Conservation (phyloP, 2,888 invertebrate species). For the Xestia sexstrigata region DNA sequence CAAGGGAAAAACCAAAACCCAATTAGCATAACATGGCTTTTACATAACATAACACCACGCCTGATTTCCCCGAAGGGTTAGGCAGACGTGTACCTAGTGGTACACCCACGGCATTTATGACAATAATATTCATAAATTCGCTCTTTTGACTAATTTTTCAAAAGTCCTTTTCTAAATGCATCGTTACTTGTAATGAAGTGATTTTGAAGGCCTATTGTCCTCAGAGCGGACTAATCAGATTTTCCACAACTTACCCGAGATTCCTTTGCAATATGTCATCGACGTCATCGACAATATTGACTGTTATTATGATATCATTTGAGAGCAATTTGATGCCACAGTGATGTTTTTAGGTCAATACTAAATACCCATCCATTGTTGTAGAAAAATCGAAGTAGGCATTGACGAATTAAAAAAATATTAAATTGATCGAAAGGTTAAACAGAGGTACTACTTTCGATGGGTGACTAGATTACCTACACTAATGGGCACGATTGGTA, state of each 20-base stretch:
- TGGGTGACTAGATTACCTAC: neutral
- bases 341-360: conserved; percentile 37
- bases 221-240: conserved; percentile 24
- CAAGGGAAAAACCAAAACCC: neutral
- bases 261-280: conserved; percentile 33
- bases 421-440: conserved; percentile 6
- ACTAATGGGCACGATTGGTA: neutral
- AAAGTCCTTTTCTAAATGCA: neutral
- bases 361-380: conserved; percentile 24
- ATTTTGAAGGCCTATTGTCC: conserved; percentile 17
- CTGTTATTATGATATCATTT: conserved; percentile 40
- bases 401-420: neutral
- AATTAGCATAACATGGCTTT: neutral
- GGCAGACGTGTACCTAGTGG: neutral
- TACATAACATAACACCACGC: neutral
- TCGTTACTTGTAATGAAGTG: neutral
- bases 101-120: neutral
- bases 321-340: conserved; percentile 28
- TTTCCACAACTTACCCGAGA: conserved; percentile 28
- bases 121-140: neutral
- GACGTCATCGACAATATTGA: conserved; percentile 20
- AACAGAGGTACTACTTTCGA: conserved; percentile 11
- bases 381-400: neutral
- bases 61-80: neutral
- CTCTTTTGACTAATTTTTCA: neutral